phyloP scores from a whole-genome alignment of 2,113 vertebrate genomes.

The Australoheros scitulus region DNA sequence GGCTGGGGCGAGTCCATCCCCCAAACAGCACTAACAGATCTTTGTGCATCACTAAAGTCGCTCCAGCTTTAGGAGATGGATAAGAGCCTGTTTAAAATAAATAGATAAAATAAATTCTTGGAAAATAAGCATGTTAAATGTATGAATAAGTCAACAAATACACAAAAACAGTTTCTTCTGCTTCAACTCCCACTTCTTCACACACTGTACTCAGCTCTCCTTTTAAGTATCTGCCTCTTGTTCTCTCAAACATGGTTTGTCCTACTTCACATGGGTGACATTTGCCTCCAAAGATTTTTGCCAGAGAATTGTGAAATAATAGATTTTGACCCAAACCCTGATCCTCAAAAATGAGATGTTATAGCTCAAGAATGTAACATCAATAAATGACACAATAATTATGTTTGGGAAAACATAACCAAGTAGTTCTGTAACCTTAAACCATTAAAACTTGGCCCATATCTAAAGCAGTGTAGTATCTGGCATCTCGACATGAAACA shows the following conservation, averaged over 20 bases:
- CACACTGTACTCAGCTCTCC: conserved; percentile 16
- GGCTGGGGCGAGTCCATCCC: conserved; percentile 96
- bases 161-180: background rate
- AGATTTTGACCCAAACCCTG: background rate
- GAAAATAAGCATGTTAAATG: background rate
- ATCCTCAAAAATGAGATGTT: background rate
- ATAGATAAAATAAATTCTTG: background rate
- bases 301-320: background rate
- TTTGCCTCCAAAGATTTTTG: background rate
- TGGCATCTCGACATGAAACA: background rate
- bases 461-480: background rate
- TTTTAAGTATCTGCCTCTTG: conserved; percentile 4
- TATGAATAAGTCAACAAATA: background rate
- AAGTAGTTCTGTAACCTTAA: background rate
- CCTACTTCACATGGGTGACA: background rate
- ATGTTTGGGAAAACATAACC: background rate
- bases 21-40: conserved; percentile 96
- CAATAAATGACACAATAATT: background rate
- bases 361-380: background rate
- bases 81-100: conserved; percentile 87
- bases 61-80: conserved; percentile 97
- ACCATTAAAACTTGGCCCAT: background rate
- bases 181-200: conserved; percentile 8
- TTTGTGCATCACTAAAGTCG: conserved; percentile 94
- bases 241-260: background rate